phyloP scores from a whole-genome alignment of 2,113 vertebrate genomes.

The Etia nguti region DNA sequence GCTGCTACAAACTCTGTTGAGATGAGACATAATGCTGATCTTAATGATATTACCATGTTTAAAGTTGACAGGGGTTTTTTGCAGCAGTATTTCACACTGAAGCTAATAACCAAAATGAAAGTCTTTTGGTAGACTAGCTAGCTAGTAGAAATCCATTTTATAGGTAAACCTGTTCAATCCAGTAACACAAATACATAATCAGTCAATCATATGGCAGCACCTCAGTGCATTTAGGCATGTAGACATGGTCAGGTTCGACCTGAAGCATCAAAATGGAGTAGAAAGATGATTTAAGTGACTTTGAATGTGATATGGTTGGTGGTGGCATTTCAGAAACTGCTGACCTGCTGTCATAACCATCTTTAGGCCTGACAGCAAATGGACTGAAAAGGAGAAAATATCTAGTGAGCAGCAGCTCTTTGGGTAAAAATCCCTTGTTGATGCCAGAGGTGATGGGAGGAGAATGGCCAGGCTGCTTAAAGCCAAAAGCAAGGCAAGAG shows the following conservation, averaged over 20 bases:
- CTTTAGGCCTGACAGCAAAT: neutral
- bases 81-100: neutral
- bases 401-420: neutral
- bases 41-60: neutral
- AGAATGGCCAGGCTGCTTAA: neutral
- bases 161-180: neutral
- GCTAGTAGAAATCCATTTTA: neutral
- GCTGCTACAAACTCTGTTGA: constrained; percentile 79
- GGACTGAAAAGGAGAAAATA: neutral
- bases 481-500: neutral
- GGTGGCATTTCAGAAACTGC: neutral
- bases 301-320: neutral
- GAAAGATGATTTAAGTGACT: neutral
- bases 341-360: neutral
- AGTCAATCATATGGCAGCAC: neutral
- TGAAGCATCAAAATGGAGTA: neutral
- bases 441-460: neutral
- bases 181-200: neutral
- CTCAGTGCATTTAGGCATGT: neutral
- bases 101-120: neutral
- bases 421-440: neutral
- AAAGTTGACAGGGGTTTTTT: neutral
- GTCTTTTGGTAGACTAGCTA: neutral
- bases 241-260: neutral
- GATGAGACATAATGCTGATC: neutral